phyloP scores from a whole-genome alignment of 2,797 vertebrate species.

The Thalassophryne amazonica region DNA sequence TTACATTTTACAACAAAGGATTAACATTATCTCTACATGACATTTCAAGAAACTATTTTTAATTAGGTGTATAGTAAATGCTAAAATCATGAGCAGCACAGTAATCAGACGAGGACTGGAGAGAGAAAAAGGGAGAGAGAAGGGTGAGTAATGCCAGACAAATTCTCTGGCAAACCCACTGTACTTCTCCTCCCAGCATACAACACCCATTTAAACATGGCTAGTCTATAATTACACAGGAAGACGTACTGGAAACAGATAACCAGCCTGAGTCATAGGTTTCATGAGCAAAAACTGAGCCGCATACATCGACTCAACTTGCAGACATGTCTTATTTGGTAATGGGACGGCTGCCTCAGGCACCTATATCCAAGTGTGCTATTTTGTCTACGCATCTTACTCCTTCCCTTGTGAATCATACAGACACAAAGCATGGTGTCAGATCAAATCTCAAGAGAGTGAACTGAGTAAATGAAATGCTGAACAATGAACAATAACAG shows the following conservation, averaged over 20 bases:
- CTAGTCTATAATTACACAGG: conserved; percentile 80
- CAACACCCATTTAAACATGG: conserved; percentile 71
- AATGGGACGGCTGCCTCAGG: conserved; percentile 62
- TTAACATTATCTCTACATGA: too few species aligned
- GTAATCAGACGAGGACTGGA: conserved; percentile 28
- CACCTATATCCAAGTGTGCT: conserved; percentile 43
- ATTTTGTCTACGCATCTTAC: conserved; percentile 64
- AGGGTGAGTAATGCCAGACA: conserved; percentile 72
- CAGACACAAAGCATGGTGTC: conserved; percentile 71
- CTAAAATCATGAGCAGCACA: conserved; percentile 6
- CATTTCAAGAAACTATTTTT: neutral
- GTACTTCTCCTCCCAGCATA: conserved; percentile 61
- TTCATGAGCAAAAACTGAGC: conserved; percentile 55
- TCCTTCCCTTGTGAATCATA: conserved; percentile 72
- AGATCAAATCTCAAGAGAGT: conserved; percentile 59
- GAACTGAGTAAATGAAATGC: conserved; percentile 58
- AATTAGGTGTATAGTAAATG: neutral
- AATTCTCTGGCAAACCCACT: conserved; percentile 65
- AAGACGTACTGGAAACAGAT: conserved; percentile 73
- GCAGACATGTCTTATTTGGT: conserved; percentile 56
- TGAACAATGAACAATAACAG: conserved; percentile 71
- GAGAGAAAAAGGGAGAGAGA: conserved; percentile 43
- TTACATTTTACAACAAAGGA: too few species aligned
- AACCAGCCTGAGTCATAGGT: conserved; percentile 73
- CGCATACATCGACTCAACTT: conserved; percentile 64